Percentiles rank a stretch among this genome's conserved stretches.
Evolutionary conservation across 2,888 invertebrate species (phyloP).

Genomic region (Drosophila austrosaltans): DNA sequence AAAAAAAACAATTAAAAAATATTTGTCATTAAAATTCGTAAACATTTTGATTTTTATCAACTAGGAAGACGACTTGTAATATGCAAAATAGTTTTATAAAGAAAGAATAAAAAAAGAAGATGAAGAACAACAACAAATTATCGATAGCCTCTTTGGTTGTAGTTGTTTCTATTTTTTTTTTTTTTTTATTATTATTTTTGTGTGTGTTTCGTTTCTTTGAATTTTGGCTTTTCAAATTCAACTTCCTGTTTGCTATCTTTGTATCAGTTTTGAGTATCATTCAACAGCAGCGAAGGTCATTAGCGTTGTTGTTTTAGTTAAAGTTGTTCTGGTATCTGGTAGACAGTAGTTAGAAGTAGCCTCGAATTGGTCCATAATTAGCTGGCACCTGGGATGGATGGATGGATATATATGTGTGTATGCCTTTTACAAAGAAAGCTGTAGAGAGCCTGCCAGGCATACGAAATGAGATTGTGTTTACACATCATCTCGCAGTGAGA

Average conservation of each 20-base stretch:
- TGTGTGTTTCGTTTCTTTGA: constrained; percentile 25
- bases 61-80: constrained; percentile 24
- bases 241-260: constrained; percentile 64
- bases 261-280: constrained; percentile 54
- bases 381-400: constrained; percentile 39
- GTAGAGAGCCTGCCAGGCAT: constrained; percentile 49
- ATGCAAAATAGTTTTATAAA: constrained; percentile 38
- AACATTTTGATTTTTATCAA: background rate
- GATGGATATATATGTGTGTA: background rate
- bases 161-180: constrained; percentile 22
- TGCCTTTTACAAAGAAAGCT: constrained; percentile 59
- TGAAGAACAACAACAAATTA: constrained; percentile 38
- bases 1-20: background rate
- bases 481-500: constrained; percentile 48
- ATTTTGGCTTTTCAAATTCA: constrained; percentile 35
- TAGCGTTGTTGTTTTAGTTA: background rate
- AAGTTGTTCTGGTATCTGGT: constrained; percentile 31
- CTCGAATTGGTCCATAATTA: constrained; percentile 70
- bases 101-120: constrained; percentile 27
- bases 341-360: constrained; percentile 29
- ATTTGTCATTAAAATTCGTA: constrained; percentile 6
- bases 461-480: constrained; percentile 44
- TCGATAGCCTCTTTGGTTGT: constrained; percentile 52
- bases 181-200: constrained; percentile 16
- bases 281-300: constrained; percentile 62